Conservation (phyloP, 2,113 vertebrate species). For the Melanerpes aurifrons region DNA sequence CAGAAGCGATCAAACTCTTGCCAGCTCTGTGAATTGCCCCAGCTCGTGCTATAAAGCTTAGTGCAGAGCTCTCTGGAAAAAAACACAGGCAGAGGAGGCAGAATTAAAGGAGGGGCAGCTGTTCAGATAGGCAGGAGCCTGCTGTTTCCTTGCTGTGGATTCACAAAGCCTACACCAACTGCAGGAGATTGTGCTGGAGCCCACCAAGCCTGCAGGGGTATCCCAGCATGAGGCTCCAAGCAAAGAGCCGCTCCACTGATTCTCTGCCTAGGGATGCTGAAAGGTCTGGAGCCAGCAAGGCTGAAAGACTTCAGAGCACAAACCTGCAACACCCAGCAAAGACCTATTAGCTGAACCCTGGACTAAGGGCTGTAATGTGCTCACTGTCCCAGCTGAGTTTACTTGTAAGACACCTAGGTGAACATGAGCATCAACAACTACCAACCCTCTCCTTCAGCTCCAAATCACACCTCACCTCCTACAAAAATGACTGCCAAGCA, state of each 20-base stretch:
- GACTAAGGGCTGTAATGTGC: neutral
- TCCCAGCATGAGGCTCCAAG: neutral
- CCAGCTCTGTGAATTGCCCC: slow-evolving; percentile 95
- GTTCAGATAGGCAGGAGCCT: neutral
- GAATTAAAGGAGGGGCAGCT: neutral
- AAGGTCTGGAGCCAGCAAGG: neutral
- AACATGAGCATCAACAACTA: neutral
- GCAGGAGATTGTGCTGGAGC: neutral
- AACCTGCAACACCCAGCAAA: neutral
- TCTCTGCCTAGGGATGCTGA: neutral
- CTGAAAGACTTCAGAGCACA: neutral
- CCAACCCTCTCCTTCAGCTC: neutral
- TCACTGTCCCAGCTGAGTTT: neutral
- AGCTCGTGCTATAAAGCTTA: slow-evolving; percentile 94
- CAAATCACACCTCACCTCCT: neutral
- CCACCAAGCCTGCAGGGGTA: neutral
- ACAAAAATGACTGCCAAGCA: neutral
- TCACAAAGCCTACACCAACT: neutral
- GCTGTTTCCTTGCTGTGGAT: neutral
- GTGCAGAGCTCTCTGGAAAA: slow-evolving; percentile 90
- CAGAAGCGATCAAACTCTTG: slow-evolving; percentile 97
- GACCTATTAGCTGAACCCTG: neutral
- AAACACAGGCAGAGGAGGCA: neutral
- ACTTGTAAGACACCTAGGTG: neutral
- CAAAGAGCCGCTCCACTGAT: neutral